A percentile compares a stretch with the other conserved stretches of the same genome.
Evolutionary conservation across 2,113 vertebrate species (phyloP).

Genomic region (Meles meles): DNA sequence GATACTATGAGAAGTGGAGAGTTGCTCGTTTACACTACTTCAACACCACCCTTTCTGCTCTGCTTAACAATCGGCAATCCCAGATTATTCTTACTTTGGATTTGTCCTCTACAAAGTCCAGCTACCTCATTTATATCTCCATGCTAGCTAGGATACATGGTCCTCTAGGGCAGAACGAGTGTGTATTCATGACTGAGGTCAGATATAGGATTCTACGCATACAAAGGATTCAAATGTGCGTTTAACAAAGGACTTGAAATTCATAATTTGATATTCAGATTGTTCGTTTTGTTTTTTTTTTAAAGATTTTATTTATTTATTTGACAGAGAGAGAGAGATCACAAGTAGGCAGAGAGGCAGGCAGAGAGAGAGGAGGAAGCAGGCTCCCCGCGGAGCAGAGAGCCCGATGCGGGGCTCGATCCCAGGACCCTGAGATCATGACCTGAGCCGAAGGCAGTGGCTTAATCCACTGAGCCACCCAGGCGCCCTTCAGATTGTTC

Average conservation of each 20-base stretch:
- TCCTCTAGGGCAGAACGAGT: not conserved
- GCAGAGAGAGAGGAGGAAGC: no score
- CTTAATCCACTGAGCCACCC: no score
- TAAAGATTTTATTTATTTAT: no score
- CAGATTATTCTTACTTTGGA: not conserved
- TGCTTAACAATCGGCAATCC: not conserved
- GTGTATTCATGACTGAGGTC: not conserved
- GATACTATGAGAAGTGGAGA: not conserved
- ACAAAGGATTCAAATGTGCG: not conserved
- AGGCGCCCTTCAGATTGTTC: not conserved
- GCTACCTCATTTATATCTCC: not conserved
- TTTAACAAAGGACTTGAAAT: not conserved
- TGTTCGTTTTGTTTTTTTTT: no score
- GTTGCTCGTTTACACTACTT: not conserved
- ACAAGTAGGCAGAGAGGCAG: no score
- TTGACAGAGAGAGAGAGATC: no score
- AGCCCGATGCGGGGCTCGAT: no score
- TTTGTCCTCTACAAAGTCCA: not conserved
- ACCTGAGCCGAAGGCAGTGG: no score
- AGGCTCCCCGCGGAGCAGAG: no score
- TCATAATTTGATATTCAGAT: not conserved
- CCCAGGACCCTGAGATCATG: no score
- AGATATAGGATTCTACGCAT: not conserved
- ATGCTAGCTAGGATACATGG: not conserved
- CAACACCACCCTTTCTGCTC: not conserved